Evolutionary conservation across 2,797 vertebrate species (phyloP).

Genomic region (Eleutherodactylus coqui): DNA sequence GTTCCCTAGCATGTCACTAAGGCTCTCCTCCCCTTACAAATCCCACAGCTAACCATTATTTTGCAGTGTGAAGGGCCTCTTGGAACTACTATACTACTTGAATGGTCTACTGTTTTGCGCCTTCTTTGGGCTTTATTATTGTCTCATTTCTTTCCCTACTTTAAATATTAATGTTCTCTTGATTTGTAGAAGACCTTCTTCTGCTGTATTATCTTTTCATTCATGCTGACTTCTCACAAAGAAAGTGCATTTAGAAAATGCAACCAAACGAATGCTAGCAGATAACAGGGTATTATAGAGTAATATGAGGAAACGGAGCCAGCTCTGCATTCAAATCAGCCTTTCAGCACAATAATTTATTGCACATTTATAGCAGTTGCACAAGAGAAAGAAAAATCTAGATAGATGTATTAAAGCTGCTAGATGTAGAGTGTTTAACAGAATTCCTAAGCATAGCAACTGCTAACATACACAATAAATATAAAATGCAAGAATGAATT

Average conservation of each 20-base stretch:
- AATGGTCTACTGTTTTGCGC: too few species aligned
- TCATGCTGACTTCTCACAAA: conserved; percentile 45
- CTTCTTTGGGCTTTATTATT: background rate
- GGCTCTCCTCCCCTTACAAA: too few species aligned
- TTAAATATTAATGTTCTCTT: conserved; percentile 56
- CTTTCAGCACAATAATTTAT: conserved; percentile 21
- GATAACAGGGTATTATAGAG: conserved; percentile 38
- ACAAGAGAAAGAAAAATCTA: background rate
- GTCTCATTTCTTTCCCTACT: background rate
- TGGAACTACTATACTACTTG: too few species aligned
- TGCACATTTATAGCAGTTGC: conserved; percentile 32
- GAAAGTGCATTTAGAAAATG: conserved; percentile 36
- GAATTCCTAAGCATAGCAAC: background rate
- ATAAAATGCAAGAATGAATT: background rate
- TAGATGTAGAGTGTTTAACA: conserved; percentile 10
- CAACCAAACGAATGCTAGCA: conserved; percentile 32
- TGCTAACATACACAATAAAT: conserved; percentile 11
- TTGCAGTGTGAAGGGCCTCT: too few species aligned
- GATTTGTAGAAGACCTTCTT: conserved; percentile 9
- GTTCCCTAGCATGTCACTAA: too few species aligned
- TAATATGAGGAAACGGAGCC: conserved; percentile 36
- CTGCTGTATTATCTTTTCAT: conserved; percentile 24
- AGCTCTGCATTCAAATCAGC: background rate
- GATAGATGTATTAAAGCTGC: conserved; percentile 7
- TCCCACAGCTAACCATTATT: too few species aligned